phyloP scores from a whole-genome alignment of 2,888 invertebrate species.

The Oscheius myriophilus region DNA sequence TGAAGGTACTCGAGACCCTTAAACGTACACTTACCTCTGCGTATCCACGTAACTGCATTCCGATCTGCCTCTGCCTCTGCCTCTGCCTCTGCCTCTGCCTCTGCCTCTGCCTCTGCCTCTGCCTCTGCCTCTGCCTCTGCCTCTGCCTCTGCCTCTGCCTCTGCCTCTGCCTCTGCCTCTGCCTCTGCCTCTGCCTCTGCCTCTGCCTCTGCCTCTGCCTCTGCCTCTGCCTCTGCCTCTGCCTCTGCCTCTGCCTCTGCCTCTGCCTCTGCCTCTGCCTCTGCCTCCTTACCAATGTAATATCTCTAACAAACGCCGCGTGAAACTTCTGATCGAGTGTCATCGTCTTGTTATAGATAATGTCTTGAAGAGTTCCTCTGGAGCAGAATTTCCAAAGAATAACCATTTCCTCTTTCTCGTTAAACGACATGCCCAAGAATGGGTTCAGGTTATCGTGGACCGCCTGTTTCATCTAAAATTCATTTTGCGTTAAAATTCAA shows the following conservation, averaged over 20 bases:
- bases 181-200: background rate
- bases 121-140: too few species aligned
- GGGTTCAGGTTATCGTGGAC: conserved; percentile 96
- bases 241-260: too few species aligned
- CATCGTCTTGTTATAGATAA: conserved; percentile 57
- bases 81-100: too few species aligned
- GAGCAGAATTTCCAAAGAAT: conserved; percentile 69
- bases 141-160: too few species aligned
- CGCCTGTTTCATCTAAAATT: conserved; percentile 81
- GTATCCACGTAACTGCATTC: too few species aligned
- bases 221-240: conserved; percentile 4
- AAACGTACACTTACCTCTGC: too few species aligned
- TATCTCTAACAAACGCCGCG: conserved; percentile 57
- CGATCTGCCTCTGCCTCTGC: too few species aligned
- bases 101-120: too few species aligned
- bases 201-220: background rate
- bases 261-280: background rate
- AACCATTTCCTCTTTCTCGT: conserved; percentile 68
- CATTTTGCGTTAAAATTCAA: background rate
- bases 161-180: background rate
- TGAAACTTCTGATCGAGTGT: conserved; percentile 55
- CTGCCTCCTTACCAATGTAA: conserved; percentile 36
- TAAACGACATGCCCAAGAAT: conserved; percentile 82
- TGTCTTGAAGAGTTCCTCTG: conserved; percentile 64
- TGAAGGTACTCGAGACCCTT: conserved; percentile 59